Conservation (phyloP, 2,888 invertebrate genomes). For the Zhuqinia jingwanae region DNA sequence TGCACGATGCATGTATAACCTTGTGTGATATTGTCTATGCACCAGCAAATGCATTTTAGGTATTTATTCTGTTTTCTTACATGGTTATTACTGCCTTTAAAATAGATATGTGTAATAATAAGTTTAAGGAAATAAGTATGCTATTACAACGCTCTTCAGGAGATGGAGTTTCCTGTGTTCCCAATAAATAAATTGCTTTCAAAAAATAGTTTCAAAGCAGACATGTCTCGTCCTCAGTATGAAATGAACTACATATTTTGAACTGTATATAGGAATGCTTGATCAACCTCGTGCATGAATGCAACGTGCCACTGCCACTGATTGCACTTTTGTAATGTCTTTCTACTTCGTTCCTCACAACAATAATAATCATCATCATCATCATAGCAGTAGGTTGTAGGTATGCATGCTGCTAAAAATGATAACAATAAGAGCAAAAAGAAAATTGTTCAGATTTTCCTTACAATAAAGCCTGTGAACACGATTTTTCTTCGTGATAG, state of each 20-base stretch:
- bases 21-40: too few relatives aligned
- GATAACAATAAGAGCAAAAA: too few relatives aligned
- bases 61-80: too few relatives aligned
- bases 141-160: conserved; percentile 24
- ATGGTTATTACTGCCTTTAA: too few relatives aligned
- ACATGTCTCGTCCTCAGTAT: neutral
- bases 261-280: conserved; percentile 1
- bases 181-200: neutral
- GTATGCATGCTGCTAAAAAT: too few relatives aligned
- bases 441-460: too few relatives aligned
- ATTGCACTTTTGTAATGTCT: neutral
- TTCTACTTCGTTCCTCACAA: neutral
- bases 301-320: conserved; percentile 27
- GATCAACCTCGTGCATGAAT: conserved; percentile 21
- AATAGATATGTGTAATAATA: too few relatives aligned
- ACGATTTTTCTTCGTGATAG: too few relatives aligned
- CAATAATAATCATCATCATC: neutral
- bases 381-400: neutral
- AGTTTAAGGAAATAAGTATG: conserved; percentile 6
- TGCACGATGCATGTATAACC: too few relatives aligned
- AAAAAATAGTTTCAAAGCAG: neutral
- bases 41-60: too few relatives aligned
- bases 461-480: too few relatives aligned
- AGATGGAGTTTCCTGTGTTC: neutral
- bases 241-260: neutral